These are phyloP conservation scores for Molorchus minor DNA, from an alignment of 2,888 invertebrate species.

Conservation along the genomic window DNA sequence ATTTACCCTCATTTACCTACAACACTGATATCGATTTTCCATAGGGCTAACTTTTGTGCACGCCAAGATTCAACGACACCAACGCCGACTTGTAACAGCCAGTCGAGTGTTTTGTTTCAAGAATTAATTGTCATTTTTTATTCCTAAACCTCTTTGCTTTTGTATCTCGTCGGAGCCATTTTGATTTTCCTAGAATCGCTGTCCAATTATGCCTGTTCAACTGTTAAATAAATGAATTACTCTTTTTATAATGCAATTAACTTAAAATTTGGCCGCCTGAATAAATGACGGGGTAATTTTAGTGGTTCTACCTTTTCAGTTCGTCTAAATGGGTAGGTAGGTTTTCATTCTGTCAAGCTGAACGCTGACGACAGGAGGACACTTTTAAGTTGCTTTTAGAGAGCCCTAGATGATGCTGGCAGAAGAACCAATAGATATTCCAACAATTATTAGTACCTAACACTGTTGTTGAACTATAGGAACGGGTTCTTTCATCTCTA, in stretches of 20 bases:
- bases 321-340: neutral
- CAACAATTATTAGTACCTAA: too few relatives aligned
- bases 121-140: slow-evolving; percentile 61
- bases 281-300: slow-evolving; percentile 52
- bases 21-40: too few relatives aligned
- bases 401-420: too few relatives aligned
- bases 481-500: too few relatives aligned
- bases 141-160: slow-evolving; percentile 54
- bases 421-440: too few relatives aligned
- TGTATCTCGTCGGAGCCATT: slow-evolving; percentile 58
- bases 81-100: slow-evolving; percentile 42
- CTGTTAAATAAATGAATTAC: slow-evolving; percentile 60
- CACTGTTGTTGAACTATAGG: too few relatives aligned
- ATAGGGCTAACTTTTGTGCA: too few relatives aligned
- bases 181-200: slow-evolving; percentile 60
- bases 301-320: slow-evolving; percentile 37
- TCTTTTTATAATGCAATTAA: slow-evolving; percentile 57
- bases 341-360: neutral
- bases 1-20: too few relatives aligned
- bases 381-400: neutral
- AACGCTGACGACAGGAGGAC: neutral
- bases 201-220: slow-evolving; percentile 58
- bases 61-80: slow-evolving; percentile 46
- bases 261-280: slow-evolving; percentile 51
- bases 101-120: slow-evolving; percentile 59